Percentiles rank a stretch among this genome's conserved stretches.
phyloP scores from a whole-genome alignment of 2,888 invertebrate genomes.

The Cerceris rybyensis region DNA sequence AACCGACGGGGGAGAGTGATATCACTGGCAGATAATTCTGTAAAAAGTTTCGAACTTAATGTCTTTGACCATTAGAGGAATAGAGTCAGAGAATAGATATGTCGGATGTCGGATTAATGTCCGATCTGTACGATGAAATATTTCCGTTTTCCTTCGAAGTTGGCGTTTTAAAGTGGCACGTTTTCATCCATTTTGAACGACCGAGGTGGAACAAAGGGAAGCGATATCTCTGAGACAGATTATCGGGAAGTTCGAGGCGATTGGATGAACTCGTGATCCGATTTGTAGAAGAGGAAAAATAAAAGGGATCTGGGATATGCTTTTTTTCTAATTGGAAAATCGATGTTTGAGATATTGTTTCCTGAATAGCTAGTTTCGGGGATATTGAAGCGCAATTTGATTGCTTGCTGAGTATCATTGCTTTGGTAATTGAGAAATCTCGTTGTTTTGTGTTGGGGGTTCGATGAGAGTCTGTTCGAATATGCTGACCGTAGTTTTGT shows the following conservation, averaged over 20 bases:
- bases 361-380: background rate
- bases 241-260: slow-evolving; percentile 31
- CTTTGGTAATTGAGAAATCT: background rate
- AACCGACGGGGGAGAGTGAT: slow-evolving; percentile 33
- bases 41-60: slow-evolving; percentile 59
- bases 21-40: slow-evolving; percentile 48
- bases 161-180: background rate
- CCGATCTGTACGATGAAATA: slow-evolving; percentile 19
- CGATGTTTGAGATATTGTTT: background rate
- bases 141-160: slow-evolving; percentile 35
- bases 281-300: slow-evolving; percentile 22
- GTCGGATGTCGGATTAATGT: slow-evolving; percentile 43
- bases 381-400: slow-evolving; percentile 7
- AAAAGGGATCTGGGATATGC: background rate
- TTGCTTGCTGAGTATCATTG: background rate
- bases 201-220: background rate
- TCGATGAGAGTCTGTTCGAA: too few species aligned
- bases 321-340: slow-evolving; percentile 26
- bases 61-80: slow-evolving; percentile 51
- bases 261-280: slow-evolving; percentile 23
- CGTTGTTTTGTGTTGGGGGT: too few species aligned
- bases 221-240: slow-evolving; percentile 38
- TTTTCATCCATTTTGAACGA: slow-evolving; percentile 9
- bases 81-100: slow-evolving; percentile 25
- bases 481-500: too few species aligned